Evolutionary conservation across 2,797 vertebrate genomes (phyloP), one percentile per base, ranked within the genome.

Genomic region (Cynodonichthys magdalenae): DNA sequence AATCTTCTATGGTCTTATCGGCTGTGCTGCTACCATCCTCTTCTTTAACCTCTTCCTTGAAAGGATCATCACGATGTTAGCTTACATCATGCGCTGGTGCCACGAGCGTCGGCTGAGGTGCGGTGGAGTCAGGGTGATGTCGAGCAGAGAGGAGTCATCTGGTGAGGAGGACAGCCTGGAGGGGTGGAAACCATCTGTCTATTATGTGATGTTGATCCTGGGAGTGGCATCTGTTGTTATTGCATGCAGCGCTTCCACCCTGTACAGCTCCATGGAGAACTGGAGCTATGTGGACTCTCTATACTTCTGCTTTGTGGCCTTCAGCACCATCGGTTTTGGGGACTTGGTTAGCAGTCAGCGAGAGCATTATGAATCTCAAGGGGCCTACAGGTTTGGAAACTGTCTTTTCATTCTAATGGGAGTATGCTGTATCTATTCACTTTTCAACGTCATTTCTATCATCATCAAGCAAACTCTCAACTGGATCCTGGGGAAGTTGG

Each of bases 21-120:
- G 94, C 71, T 95, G 94, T 14, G 93, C 94, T 2, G 90, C 92
- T 47, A 94, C 93, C 68, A 95, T 95, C 80, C 89, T 95, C 69
- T 95, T 95, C 85, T 95, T 95, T 51, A 95, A 95, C 87, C 92
- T 95, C 31, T 94, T 95, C 83, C 85, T 95, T 77, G 94, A 95
- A 86, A 83, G 93, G 77, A 94, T 93, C 83, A 94, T 95, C 87
- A 94, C 93, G 0, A 93, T 94, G 92, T 59, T 94, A 28, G 93
- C 94, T 0, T 95, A 93, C 83, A 91, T 94, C 79, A 92, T 94
- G 93, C 92, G 93, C 59, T 94, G 93, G 93, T 94, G 89, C 63
- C 93, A 95, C 2, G 89, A 94, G 75, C 87, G 90, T 4, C 87
- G 93, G 58, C 74, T 94, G 55, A 79, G 79, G 58, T 89, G 83